phyloP scores from a whole-genome alignment of 1,140 invertebrate species.

The Mya arenaria region DNA sequence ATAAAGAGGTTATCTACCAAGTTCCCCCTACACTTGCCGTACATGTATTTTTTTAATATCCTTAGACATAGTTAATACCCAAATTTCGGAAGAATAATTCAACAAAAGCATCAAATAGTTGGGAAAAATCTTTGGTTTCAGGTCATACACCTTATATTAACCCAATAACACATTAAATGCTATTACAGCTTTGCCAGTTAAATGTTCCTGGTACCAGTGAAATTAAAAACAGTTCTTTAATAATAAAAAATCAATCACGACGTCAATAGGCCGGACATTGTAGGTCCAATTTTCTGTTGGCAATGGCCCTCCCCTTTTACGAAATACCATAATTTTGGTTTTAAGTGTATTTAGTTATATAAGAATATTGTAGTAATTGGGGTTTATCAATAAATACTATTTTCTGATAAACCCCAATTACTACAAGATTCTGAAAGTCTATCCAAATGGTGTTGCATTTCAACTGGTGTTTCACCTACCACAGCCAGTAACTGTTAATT shows the following conservation, averaged over 20 bases:
- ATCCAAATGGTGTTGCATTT: too few species aligned
- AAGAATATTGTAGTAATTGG: too few species aligned
- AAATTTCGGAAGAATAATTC: conserved; percentile 21
- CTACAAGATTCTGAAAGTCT: too few species aligned
- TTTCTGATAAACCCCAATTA: conserved; percentile 8
- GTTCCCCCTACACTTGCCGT: not conserved
- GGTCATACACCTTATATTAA: not conserved
- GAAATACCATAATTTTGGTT: conserved; percentile 37
- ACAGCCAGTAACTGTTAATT: too few species aligned
- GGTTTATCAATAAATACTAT: too few species aligned
- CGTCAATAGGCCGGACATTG: not conserved
- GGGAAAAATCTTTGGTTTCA: not conserved
- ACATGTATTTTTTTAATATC: not conserved
- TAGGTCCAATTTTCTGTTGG: conserved; percentile 7
- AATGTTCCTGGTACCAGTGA: conserved; percentile 12
- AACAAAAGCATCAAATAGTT: conserved; percentile 21
- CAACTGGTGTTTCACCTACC: too few species aligned
- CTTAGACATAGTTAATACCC: not conserved
- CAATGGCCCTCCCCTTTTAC: conserved; percentile 23
- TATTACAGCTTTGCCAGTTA: conserved; percentile 5
- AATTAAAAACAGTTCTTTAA: conserved; percentile 24
- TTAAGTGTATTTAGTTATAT: conserved; percentile 28
- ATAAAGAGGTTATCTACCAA: not conserved
- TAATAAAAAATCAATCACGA: conserved; percentile 39
- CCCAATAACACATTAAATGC: conserved; percentile 1